Base-by-base conservation (phyloP, 2,888 invertebrate species). In the Flabesymbios commensalis region DNA sequence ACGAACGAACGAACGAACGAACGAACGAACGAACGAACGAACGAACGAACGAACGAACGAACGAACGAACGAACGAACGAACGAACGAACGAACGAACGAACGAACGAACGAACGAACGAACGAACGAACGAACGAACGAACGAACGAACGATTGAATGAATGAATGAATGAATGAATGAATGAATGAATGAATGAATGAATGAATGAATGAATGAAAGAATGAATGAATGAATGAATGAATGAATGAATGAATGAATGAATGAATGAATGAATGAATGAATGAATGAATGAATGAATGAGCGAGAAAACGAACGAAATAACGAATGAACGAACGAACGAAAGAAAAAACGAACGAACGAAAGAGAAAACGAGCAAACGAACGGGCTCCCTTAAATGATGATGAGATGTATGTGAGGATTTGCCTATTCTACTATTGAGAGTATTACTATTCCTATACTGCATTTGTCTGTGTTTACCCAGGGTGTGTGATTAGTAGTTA, bases 181-280 rank as follows among this genome's bases (percentile, higher is more conserved):
- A 42, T 43, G 39, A 43, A 59, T 45, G 29, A 32, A 59, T 54
- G 36, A 32, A 59, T 54, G 33, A 41, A 58, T 41, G 33, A 41
- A 56, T 39, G 33, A 26, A 56, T 52, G 28, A 41, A 39, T 39
- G 29, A n/a, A 39, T 52, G 41, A n/a, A 36, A 28, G 32, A 31
- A 52, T 49, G 48, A 19, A 31, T 33, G 36, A 19, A 31, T 49
- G 49, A n/a, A 51, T 49, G 54, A 39, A 36, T 41, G 54, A 19
- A 36, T 41, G n/a, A n/a, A n/a, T n/a, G n/a, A n/a, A n/a, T n/a
- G n/a, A n/a, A n/a, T n/a, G 54, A 39, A 36, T 24, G 41, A 19
- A 36, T 41, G 54, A 39, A 36, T 41, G 54, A 39, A 19, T 41
- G 42, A 39, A 36, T 41, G 41, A 22, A 36, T 26, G 36, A 42